Evolutionary conservation across 2,797 vertebrate species (phyloP).

Genomic region (Acanthornis magna): DNA sequence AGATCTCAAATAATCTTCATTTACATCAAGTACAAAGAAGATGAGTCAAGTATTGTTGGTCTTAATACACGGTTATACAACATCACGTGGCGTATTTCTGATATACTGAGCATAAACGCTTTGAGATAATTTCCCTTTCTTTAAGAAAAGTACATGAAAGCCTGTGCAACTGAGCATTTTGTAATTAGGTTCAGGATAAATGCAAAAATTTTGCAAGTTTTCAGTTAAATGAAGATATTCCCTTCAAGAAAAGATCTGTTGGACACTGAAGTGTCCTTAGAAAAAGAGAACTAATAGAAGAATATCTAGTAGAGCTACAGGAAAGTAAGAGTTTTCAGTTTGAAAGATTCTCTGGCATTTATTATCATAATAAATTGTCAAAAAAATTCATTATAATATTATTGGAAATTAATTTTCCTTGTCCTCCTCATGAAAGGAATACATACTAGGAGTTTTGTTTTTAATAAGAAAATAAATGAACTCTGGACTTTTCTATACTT

Average conservation of each 20-base stretch:
- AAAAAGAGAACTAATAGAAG: background rate
- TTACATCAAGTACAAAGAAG: background rate
- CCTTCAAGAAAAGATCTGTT: background rate
- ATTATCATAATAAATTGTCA: background rate
- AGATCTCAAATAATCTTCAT: constrained; percentile 1
- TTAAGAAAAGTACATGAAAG: background rate
- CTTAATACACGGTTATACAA: background rate
- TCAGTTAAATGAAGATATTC: background rate
- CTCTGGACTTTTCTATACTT: background rate
- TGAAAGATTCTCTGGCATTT: background rate
- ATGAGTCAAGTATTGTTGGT: background rate
- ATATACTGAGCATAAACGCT: background rate
- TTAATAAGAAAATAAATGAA: background rate
- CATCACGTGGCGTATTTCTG: background rate
- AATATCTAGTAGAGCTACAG: background rate
- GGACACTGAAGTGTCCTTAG: background rate
- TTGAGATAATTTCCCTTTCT: background rate
- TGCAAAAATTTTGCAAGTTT: background rate
- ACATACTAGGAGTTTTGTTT: background rate
- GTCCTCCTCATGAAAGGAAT: background rate
- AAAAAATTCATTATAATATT: background rate
- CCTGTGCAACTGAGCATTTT: background rate
- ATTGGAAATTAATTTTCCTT: background rate
- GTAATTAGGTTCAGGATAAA: background rate
- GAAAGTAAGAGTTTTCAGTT: background rate